Percentiles rank a stretch among this genome's conserved stretches.
These are phyloP conservation scores for Notothenia rossii DNA, from an alignment of 2,113 vertebrate species.

Conservation along the genomic window DNA sequence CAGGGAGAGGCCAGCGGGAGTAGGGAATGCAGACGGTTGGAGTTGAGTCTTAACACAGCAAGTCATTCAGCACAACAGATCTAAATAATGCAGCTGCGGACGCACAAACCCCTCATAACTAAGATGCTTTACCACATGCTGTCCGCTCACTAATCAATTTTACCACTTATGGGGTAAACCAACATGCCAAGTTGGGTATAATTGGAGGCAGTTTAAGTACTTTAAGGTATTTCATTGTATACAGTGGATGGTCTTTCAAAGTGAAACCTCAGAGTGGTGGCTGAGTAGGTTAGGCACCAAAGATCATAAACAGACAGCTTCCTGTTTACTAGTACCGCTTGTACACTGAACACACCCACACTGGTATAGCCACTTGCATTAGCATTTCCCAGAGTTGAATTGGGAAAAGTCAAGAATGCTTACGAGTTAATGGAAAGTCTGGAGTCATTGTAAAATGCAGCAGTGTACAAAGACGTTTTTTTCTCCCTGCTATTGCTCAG, in stretches of 20 bases:
- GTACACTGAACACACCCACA: constrained; percentile 57
- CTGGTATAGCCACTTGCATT: constrained; percentile 52
- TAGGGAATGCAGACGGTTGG: constrained; percentile 28
- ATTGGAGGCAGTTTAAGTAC: constrained; percentile 29
- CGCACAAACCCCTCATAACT: constrained; percentile 14
- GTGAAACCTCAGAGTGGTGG: constrained; percentile 17
- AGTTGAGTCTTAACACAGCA: constrained; percentile 25
- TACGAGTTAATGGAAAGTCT: constrained; percentile 61
- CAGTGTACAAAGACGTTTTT: constrained; percentile 10
- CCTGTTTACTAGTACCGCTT: constrained; percentile 64
- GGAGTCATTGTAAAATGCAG: constrained; percentile 20
- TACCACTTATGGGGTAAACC: constrained; percentile 20
- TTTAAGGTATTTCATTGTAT: constrained; percentile 34
- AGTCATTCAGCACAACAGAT: constrained; percentile 31
- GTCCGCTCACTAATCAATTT: constrained; percentile 28
- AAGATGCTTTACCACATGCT: constrained; percentile 2
- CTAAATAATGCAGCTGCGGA: constrained; percentile 38
- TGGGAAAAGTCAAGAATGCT: constrained; percentile 68
- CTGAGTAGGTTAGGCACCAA: constrained; percentile 36
- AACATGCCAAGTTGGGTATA: constrained; percentile 15
- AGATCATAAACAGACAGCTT: constrained; percentile 65
- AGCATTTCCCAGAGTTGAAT: constrained; percentile 55
- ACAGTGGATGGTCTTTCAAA: constrained; percentile 36
- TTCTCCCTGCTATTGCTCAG: constrained; percentile 1
- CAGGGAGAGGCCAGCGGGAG: constrained; percentile 14